These are phyloP conservation scores for Tapera naevia DNA, from an alignment of 2,797 vertebrate species.

Conservation along the genomic window DNA sequence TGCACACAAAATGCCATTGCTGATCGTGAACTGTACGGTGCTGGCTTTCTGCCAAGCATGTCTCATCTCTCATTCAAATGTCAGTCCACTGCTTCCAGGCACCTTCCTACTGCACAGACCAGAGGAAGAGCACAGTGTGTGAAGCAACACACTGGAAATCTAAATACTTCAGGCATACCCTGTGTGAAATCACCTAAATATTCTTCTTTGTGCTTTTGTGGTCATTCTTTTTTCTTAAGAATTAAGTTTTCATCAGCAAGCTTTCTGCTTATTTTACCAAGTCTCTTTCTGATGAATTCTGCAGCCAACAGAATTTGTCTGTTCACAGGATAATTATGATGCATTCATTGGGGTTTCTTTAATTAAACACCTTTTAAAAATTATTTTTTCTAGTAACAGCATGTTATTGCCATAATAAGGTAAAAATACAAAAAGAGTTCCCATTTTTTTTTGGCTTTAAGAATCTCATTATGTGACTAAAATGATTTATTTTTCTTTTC, in stretches of 20 bases:
- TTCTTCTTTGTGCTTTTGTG: neutral
- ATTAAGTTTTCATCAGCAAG: neutral
- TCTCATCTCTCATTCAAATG: conserved; percentile 48
- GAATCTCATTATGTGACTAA: neutral
- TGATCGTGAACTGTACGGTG: conserved; percentile 6
- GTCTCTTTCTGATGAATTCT: neutral
- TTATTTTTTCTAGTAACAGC: conserved; percentile 18
- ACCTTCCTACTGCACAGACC: neutral
- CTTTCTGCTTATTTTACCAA: neutral
- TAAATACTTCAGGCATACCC: neutral
- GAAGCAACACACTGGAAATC: neutral
- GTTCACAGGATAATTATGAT: neutral
- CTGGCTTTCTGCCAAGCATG: conserved; percentile 29
- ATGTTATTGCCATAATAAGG: neutral
- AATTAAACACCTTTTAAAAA: conserved; percentile 26
- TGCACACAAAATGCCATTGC: neutral
- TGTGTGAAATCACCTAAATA: neutral
- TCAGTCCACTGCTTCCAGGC: conserved; percentile 39
- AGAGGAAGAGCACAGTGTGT: conserved; percentile 15
- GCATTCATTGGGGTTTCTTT: neutral
- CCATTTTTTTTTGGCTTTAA: neutral
- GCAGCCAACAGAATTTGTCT: neutral
- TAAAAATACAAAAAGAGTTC: neutral
- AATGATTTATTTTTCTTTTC: neutral
- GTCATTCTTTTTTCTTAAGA: neutral